phyloP scores from a whole-genome alignment of 1,140 invertebrate species.

The Ridgeia piscesae region DNA sequence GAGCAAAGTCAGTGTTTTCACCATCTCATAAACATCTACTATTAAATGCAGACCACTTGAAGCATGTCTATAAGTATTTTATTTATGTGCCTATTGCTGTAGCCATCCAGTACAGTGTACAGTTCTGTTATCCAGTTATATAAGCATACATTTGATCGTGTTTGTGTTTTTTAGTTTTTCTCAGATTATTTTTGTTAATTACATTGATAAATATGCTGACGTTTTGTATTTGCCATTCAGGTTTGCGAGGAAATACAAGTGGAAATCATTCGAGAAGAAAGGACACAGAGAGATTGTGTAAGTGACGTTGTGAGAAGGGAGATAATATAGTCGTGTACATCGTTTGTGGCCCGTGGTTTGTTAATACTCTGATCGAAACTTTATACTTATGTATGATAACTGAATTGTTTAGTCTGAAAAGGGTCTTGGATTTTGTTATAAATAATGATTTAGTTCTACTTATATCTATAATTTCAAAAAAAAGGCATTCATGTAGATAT shows the following conservation, averaged over 20 bases:
- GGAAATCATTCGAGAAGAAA: slow-evolving; percentile 59
- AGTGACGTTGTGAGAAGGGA: slow-evolving; percentile 15
- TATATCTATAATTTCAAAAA: no score
- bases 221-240: slow-evolving; percentile 14
- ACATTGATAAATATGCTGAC: background rate
- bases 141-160: background rate
- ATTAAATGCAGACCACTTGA: background rate
- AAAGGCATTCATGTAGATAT: background rate
- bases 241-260: slow-evolving; percentile 31
- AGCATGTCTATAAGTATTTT: background rate
- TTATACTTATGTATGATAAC: no score
- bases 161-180: background rate
- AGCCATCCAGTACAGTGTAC: background rate
- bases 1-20: slow-evolving; percentile 49
- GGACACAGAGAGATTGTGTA: slow-evolving; percentile 50
- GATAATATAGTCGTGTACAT: no score
- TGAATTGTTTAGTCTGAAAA: no score
- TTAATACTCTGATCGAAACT: no score
- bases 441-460: no score
- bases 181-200: background rate
- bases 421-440: no score
- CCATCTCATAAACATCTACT: background rate
- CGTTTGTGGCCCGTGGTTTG: no score
- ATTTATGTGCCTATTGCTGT: background rate
- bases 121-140: background rate